Conservation (phyloP, 2,113 vertebrate genomes). For the Sterna hirundo region DNA sequence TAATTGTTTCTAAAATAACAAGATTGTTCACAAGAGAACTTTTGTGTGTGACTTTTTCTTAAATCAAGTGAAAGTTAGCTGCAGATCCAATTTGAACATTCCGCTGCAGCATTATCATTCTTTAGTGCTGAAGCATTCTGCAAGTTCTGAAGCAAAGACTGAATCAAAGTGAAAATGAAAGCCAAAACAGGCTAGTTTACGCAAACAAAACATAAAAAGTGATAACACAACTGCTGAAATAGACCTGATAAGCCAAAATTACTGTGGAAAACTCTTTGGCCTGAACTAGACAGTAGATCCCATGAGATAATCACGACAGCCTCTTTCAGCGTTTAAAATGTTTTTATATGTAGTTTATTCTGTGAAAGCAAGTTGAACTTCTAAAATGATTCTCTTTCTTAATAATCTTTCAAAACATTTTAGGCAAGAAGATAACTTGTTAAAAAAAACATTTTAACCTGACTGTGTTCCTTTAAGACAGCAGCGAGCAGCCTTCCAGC, state of each 20-base stretch:
- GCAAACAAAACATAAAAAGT: background rate
- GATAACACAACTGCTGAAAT: background rate
- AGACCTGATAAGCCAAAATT: background rate
- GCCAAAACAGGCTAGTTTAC: background rate
- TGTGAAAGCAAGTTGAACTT: background rate
- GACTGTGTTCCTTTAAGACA: background rate
- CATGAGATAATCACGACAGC: background rate
- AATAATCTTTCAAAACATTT: background rate
- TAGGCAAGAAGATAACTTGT: background rate
- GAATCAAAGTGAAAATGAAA: slow-evolving; percentile 31
- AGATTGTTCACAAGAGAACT: background rate
- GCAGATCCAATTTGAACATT: background rate
- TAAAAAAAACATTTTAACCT: background rate
- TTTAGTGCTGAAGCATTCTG: background rate
- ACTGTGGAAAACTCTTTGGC: background rate
- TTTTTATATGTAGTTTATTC: background rate
- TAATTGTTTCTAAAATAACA: background rate
- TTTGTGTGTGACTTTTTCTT: background rate
- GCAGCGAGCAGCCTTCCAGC: background rate
- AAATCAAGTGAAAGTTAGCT: background rate
- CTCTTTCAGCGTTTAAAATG: background rate
- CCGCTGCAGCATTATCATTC: background rate
- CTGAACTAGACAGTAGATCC: background rate
- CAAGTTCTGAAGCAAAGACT: background rate
- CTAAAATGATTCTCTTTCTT: background rate